phyloP scores from a whole-genome alignment of 2,113 vertebrate genomes.

The Phyllostomus discolor region DNA sequence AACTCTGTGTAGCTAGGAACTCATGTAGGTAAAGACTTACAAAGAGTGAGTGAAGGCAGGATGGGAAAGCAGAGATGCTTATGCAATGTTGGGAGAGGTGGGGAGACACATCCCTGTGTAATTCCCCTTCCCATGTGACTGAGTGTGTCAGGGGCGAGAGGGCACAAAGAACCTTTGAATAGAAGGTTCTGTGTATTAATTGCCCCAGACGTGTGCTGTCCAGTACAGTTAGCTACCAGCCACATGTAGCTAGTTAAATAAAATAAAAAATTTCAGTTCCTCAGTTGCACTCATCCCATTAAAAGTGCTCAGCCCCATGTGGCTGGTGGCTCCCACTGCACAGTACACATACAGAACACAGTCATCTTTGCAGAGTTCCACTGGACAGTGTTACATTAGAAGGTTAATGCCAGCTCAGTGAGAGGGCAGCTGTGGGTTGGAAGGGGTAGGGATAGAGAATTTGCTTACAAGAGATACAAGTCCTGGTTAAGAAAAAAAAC shows the following conservation, averaged over 20 bases:
- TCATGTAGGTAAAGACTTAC: background rate
- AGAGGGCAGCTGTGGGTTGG: background rate
- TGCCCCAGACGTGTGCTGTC: background rate
- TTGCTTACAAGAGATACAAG: background rate
- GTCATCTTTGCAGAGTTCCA: background rate
- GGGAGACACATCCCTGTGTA: background rate
- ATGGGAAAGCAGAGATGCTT: background rate
- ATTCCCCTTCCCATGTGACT: background rate
- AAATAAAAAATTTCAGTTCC: background rate
- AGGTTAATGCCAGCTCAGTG: background rate
- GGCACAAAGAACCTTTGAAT: background rate
- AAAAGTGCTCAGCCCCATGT: background rate
- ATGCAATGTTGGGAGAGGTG: background rate
- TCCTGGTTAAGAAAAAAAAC: background rate
- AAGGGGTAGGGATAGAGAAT: slow-evolving; percentile 1
- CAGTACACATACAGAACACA: background rate
- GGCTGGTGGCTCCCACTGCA: background rate
- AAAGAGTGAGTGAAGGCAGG: background rate
- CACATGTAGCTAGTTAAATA: background rate
- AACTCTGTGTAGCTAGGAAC: background rate
- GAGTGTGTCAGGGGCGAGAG: background rate
- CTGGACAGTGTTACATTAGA: background rate
- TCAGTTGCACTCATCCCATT: background rate
- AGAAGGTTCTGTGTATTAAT: background rate
- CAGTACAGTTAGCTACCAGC: background rate